Percentiles rank a stretch among this genome's conserved stretches.
phyloP scores from a whole-genome alignment of 2,888 invertebrate genomes.

The Uropetala carovei region DNA sequence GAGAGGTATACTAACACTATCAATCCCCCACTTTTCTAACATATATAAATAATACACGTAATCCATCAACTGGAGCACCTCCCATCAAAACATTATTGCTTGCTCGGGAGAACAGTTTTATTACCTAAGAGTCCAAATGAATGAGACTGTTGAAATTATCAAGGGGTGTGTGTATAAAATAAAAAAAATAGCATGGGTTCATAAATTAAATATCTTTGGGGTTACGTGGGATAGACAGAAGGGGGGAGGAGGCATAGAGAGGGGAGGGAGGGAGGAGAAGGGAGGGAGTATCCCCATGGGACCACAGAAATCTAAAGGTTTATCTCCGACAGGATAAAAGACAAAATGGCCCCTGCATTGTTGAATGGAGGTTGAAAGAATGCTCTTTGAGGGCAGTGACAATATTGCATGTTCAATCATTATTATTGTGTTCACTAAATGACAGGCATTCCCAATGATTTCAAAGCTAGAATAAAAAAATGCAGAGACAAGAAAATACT shows the following conservation, averaged over 20 bases:
- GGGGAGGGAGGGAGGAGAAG: background rate
- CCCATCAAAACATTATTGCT: conserved; percentile 31
- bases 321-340: background rate
- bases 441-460: too few species aligned
- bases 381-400: conserved; percentile 40
- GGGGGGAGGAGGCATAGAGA: background rate
- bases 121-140: conserved; percentile 3
- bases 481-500: too few species aligned
- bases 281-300: background rate
- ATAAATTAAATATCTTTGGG: conserved; percentile 64
- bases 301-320: too few species aligned
- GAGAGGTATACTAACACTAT: conserved; percentile 41
- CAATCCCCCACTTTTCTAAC: conserved; percentile 43
- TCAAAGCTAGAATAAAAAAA: too few species aligned
- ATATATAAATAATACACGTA: conserved; percentile 53
- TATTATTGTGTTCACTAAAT: too few species aligned
- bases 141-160: conserved; percentile 35
- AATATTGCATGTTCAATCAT: too few species aligned
- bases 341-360: background rate
- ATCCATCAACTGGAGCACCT: conserved; percentile 21
- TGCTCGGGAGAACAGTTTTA: conserved; percentile 12
- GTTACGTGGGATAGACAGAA: background rate
- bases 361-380: conserved; percentile 38
- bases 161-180: conserved; percentile 31
- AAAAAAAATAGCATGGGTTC: conserved; percentile 49